Evolutionary conservation across 2,797 vertebrate genomes (phyloP).

Genomic region (Pipistrellus pipistrellus): DNA sequence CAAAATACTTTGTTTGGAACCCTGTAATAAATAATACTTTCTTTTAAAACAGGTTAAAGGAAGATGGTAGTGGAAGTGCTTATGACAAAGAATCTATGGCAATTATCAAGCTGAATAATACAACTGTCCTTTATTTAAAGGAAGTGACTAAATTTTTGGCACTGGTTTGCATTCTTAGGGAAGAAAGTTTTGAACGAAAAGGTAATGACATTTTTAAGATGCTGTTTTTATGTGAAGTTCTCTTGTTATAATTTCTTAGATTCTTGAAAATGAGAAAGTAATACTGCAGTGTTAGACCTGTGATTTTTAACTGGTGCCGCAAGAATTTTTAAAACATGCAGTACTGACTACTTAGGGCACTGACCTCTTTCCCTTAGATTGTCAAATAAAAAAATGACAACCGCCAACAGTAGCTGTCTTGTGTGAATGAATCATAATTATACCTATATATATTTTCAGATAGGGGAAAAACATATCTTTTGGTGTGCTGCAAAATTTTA

Average conservation of each 20-base stretch:
- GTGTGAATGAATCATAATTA: neutral
- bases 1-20: slow-evolving; percentile 31
- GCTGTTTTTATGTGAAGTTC: slow-evolving; percentile 25
- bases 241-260: slow-evolving; percentile 42
- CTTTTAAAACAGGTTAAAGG: slow-evolving; percentile 93
- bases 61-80: slow-evolving; percentile 98
- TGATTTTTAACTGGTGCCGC: neutral
- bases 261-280: slow-evolving; percentile 60
- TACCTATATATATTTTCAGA: neutral
- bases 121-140: slow-evolving; percentile 99
- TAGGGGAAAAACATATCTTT: neutral
- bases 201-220: slow-evolving; percentile 88
- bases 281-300: neutral
- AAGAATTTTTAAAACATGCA: neutral
- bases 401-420: neutral
- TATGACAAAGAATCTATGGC: slow-evolving; percentile 99
- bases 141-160: slow-evolving; percentile 99
- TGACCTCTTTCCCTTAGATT: neutral
- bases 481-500: neutral
- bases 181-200: slow-evolving; percentile 99
- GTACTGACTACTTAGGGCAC: neutral
- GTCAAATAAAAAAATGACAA: neutral
- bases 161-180: slow-evolving; percentile 98
- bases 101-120: slow-evolving; percentile 99
- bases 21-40: slow-evolving; percentile 68